These are phyloP conservation scores for Drosophila melanogaster DNA, from an alignment of 1,140 invertebrate species.

Conservation along the genomic window DNA sequence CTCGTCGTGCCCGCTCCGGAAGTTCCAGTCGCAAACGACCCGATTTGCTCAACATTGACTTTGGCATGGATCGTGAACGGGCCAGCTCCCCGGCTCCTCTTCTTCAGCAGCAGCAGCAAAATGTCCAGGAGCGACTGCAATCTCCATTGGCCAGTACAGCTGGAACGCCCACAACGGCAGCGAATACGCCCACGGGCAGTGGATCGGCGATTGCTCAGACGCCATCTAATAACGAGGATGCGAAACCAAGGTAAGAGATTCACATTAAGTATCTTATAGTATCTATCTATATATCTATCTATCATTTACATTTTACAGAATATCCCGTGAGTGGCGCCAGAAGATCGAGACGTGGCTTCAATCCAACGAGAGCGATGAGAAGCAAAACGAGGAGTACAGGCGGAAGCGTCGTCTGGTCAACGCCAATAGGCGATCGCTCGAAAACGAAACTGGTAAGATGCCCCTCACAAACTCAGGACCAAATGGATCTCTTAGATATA, in stretches of 20 bases:
- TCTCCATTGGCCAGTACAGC: conserved; percentile 62
- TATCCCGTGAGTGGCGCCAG: conserved; percentile 91
- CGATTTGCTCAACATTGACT: conserved; percentile 89
- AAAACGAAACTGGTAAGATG: conserved; percentile 90
- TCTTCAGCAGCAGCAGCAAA: conserved; percentile 47
- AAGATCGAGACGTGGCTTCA: conserved; percentile 96
- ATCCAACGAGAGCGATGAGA: conserved; percentile 93
- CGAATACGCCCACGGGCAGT: conserved; percentile 51
- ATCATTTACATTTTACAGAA: conserved; percentile 42
- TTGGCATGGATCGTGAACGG: conserved; percentile 89
- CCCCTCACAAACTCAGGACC: too few species aligned
- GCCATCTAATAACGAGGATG: conserved; percentile 83
- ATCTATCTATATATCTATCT: not conserved
- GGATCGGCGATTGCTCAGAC: conserved; percentile 37
- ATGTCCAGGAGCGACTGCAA: conserved; percentile 68
- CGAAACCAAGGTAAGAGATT: conserved; percentile 84
- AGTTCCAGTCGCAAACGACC: conserved; percentile 88
- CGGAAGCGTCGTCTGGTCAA: conserved; percentile 87
- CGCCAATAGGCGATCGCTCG: conserved; percentile 90
- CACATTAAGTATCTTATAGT: not conserved
- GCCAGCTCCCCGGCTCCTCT: conserved; percentile 89
- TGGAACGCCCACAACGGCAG: conserved; percentile 58
- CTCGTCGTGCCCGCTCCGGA: conserved; percentile 89
- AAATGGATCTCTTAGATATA: not conserved
- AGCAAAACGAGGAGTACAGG: conserved; percentile 88